A percentile compares a stretch with the other conserved stretches of the same genome.
Evolutionary conservation across 2,888 invertebrate species (phyloP).

Genomic region (Sminthurinus aureus): DNA sequence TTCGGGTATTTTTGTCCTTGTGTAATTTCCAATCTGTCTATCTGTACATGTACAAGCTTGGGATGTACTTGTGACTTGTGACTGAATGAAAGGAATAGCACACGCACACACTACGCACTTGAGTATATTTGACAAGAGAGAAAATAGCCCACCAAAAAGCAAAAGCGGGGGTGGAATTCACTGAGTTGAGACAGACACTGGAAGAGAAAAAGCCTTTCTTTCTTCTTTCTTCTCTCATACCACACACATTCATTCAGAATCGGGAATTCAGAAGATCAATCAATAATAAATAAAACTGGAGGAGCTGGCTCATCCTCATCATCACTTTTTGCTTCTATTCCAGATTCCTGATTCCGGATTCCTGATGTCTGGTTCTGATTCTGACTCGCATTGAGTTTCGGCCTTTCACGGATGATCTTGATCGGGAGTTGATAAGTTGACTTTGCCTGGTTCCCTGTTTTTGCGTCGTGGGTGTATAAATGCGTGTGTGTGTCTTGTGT

Average conservation of each 20-base stretch:
- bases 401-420: constrained; percentile 12
- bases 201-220: constrained; percentile 12
- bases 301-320: constrained; percentile 9
- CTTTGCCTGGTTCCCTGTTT: too few relatives aligned
- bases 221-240: too few relatives aligned
- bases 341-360: too few relatives aligned
- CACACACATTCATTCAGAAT: background rate
- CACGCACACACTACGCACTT: too few relatives aligned
- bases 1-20: background rate
- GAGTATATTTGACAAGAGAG: too few relatives aligned
- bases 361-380: background rate
- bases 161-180: background rate
- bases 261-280: constrained; percentile 26
- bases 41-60: background rate
- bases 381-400: background rate
- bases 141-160: too few relatives aligned
- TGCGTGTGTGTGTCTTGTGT: too few relatives aligned
- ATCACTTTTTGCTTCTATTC: background rate
- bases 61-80: background rate
- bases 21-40: background rate
- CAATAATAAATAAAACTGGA: constrained; percentile 26
- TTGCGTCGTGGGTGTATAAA: background rate
- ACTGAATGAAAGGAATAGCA: too few relatives aligned
- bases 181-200: background rate
- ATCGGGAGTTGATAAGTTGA: background rate